These are phyloP conservation scores for Schizotus pectinicornis DNA, from an alignment of 2,888 invertebrate species.

Conservation along the genomic window DNA sequence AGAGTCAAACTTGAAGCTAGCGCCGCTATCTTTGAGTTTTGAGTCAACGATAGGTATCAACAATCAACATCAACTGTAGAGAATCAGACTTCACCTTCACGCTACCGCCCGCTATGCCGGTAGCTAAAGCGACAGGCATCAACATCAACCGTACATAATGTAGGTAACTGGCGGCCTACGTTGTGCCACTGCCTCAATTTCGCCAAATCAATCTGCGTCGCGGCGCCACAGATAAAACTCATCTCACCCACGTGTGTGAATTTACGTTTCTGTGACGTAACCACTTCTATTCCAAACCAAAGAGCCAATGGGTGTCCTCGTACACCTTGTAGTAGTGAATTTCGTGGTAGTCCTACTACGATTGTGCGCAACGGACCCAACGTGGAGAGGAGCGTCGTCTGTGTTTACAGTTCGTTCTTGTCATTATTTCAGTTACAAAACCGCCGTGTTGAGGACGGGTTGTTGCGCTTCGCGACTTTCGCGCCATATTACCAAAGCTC, in stretches of 20 bases:
- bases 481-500: conserved; percentile 15
- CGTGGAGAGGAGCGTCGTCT: conserved; percentile 3
- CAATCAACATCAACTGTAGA: too few species aligned
- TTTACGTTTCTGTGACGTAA: conserved; percentile 21
- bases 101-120: too few species aligned
- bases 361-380: conserved; percentile 6
- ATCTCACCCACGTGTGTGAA: conserved; percentile 14
- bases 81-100: too few species aligned
- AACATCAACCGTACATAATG: too few species aligned
- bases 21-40: too few species aligned
- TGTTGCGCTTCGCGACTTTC: conserved; percentile 2
- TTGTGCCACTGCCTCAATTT: conserved; percentile 17
- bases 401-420: conserved; percentile 22
- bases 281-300: background rate
- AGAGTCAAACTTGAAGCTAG: too few species aligned
- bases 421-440: conserved; percentile 8
- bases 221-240: background rate
- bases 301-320: conserved; percentile 11
- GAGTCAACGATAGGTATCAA: too few species aligned
- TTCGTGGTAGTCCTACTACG: conserved; percentile 16
- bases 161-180: too few species aligned
- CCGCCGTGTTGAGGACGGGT: background rate
- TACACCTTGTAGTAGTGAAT: conserved; percentile 5
- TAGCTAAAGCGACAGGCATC: too few species aligned
- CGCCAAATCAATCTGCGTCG: conserved; percentile 8